Evolutionary conservation across 1,140 invertebrate genomes (phyloP).

Genomic region (Drosophila parvula): DNA sequence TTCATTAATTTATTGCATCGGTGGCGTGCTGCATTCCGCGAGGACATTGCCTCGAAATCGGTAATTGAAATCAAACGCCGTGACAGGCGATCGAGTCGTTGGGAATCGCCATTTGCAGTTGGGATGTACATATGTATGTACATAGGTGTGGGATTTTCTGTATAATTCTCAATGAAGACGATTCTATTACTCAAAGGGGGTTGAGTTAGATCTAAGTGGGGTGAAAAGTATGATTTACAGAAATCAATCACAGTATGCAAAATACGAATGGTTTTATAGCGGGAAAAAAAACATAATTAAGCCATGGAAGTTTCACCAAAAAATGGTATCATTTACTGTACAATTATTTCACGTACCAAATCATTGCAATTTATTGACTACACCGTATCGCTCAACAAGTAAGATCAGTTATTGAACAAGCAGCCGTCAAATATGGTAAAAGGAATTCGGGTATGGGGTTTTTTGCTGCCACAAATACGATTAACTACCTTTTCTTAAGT

Average conservation of each 20-base stretch:
- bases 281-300: background rate
- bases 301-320: background rate
- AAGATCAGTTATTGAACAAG: background rate
- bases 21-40: conserved; percentile 38
- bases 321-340: background rate
- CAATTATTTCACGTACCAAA: background rate
- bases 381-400: background rate
- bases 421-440: background rate
- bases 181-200: background rate
- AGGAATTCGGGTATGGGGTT: background rate
- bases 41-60: conserved; percentile 51
- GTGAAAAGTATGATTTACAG: background rate
- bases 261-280: background rate
- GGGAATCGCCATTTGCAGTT: conserved; percentile 10
- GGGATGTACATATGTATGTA: too few species aligned
- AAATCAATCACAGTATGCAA: too few species aligned
- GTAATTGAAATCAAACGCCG: conserved; percentile 44
- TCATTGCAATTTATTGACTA: background rate
- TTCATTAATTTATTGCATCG: conserved; percentile 72
- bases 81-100: conserved; percentile 29
- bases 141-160: conserved; percentile 2
- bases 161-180: conserved; percentile 7
- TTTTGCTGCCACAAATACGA: background rate
- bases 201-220: background rate
- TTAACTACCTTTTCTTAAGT: background rate